These are phyloP conservation scores for Gobiocypris rarus DNA, from an alignment of 2,113 vertebrate genomes.

Conservation along the genomic window DNA sequence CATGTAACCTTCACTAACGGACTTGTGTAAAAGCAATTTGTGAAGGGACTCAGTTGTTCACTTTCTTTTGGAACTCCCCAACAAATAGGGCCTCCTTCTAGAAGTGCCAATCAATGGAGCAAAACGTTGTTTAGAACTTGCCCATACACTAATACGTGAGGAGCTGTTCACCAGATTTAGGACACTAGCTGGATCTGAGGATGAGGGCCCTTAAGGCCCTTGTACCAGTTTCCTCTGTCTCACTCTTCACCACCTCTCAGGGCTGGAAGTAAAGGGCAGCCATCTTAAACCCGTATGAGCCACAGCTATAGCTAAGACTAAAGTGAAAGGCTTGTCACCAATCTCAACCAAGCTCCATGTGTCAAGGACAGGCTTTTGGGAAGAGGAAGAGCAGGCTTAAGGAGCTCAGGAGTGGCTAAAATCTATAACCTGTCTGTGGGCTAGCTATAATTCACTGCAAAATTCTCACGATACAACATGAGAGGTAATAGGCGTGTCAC, in stretches of 20 bases:
- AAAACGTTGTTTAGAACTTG: too few species aligned
- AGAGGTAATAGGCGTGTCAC: conserved; percentile 48
- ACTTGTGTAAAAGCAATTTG: too few species aligned
- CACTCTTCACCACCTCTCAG: conserved; percentile 1
- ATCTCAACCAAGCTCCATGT: conserved; percentile 33
- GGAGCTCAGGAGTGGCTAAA: conserved; percentile 46
- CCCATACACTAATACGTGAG: conserved; percentile 25
- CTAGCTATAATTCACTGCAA: conserved; percentile 44
- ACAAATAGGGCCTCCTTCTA: too few species aligned
- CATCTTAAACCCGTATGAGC: conserved; percentile 48
- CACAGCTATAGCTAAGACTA: conserved; percentile 37
- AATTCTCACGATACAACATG: conserved; percentile 20
- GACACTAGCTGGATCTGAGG: conserved; percentile 67
- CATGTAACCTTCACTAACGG: too few species aligned
- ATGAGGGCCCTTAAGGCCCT: conserved; percentile 70
- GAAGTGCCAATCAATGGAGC: too few species aligned
- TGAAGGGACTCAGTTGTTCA: too few species aligned
- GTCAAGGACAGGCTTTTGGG: conserved; percentile 37
- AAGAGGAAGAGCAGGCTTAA: conserved; percentile 13
- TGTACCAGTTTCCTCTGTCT: conserved; percentile 44
- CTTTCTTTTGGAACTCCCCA: too few species aligned
- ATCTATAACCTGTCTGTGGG: conserved; percentile 51
- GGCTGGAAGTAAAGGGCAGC: conserved; percentile 57
- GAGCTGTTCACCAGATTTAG: conserved; percentile 52
- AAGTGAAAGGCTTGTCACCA: conserved; percentile 41